Percentiles rank a stretch among this genome's conserved stretches.
phyloP scores from a whole-genome alignment of 2,113 vertebrate genomes.

The Panthera tigris region DNA sequence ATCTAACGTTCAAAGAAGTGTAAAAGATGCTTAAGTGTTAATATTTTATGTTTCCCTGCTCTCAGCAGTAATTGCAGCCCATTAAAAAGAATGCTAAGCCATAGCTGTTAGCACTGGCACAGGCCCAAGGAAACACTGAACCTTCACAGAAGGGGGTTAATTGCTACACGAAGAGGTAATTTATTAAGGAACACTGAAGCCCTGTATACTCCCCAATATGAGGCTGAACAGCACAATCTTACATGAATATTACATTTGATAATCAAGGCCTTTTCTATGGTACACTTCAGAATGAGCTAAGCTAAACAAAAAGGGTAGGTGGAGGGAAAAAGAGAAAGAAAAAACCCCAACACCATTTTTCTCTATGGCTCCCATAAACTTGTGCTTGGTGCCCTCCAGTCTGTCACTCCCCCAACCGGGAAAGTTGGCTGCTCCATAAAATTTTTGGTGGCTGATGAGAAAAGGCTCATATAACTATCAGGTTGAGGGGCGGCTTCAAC shows the following conservation, averaged over 20 bases:
- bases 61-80: conserved; percentile 83
- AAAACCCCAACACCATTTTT: conserved; percentile 65
- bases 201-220: conserved; percentile 79
- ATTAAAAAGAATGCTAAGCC: conserved; percentile 86
- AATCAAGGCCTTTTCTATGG: conserved; percentile 72
- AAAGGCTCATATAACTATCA: conserved; percentile 24
- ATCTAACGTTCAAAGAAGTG: conserved; percentile 84
- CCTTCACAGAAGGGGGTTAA: conserved; percentile 85
- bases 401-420: conserved; percentile 56
- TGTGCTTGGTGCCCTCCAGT: conserved; percentile 83
- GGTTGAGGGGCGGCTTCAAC: rapidly evolving
- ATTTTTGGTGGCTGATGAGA: conserved; percentile 27
- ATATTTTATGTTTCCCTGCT: conserved; percentile 84
- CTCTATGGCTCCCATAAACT: conserved; percentile 66
- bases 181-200: conserved; percentile 87
- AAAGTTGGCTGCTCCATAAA: conserved; percentile 65
- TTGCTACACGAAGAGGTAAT: conserved; percentile 87
- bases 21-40: conserved; percentile 87
- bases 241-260: conserved; percentile 79
- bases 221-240: conserved; percentile 59
- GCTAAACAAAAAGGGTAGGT: conserved; percentile 48
- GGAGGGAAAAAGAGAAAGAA: conserved; percentile 50
- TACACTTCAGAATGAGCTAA: conserved; percentile 58
- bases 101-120: conserved; percentile 85
- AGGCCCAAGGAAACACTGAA: conserved; percentile 83